Evolutionary conservation across 1,140 invertebrate species (phyloP).

Genomic region (Idris sp.): DNA sequence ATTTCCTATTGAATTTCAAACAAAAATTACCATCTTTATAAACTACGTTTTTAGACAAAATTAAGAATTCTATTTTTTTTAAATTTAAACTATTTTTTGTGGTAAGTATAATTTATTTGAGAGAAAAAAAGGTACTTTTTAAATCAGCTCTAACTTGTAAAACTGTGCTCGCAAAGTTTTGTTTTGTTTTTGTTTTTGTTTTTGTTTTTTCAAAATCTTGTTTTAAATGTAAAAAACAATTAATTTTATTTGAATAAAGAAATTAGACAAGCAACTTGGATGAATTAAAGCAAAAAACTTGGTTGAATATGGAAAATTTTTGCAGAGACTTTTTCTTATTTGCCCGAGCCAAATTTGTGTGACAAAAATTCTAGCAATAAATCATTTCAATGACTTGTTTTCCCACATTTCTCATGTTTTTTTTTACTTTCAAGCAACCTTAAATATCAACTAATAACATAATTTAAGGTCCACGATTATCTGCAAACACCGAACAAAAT

Average conservation of each 20-base stretch:
- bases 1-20: too few species aligned
- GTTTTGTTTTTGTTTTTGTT: too few species aligned
- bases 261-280: too few species aligned
- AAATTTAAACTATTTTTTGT: too few species aligned
- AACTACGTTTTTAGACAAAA: slow-evolving; percentile 19
- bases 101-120: too few species aligned
- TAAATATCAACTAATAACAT: slow-evolving; percentile 20
- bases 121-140: too few species aligned
- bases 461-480: slow-evolving; percentile 25
- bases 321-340: neutral
- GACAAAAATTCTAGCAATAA: neutral
- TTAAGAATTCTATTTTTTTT: slow-evolving; percentile 14
- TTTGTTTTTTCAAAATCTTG: too few species aligned
- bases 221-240: too few species aligned
- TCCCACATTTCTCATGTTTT: slow-evolving; percentile 16
- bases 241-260: too few species aligned
- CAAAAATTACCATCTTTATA: slow-evolving; percentile 18
- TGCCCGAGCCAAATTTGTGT: neutral
- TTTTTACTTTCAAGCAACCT: slow-evolving; percentile 4
- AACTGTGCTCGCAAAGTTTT: too few species aligned
- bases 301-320: neutral
- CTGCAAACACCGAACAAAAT: slow-evolving; percentile 20
- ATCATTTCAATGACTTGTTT: slow-evolving; percentile 16
- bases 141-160: too few species aligned
- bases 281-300: too few species aligned